phyloP scores from a whole-genome alignment of 2,797 vertebrate species.

The Sandelia bainsii region DNA sequence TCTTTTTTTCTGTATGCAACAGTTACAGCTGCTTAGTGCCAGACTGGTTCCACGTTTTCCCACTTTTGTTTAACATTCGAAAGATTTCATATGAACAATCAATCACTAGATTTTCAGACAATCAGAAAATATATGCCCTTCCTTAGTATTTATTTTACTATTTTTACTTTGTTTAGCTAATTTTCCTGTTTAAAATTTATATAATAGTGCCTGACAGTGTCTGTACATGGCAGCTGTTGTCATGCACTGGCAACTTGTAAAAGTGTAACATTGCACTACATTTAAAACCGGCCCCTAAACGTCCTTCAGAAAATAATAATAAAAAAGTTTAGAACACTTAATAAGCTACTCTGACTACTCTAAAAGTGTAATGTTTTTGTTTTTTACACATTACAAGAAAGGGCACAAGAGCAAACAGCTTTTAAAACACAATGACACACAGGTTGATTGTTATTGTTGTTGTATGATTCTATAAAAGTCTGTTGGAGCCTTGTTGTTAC shows the following conservation, averaged over 20 bases:
- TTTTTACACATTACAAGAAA: background rate
- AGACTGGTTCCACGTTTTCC: background rate
- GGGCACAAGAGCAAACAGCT: background rate
- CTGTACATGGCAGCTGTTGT: constrained; percentile 18
- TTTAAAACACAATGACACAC: background rate
- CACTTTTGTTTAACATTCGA: background rate
- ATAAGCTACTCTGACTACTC: too few species aligned
- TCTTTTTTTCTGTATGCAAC: background rate
- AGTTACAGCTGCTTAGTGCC: background rate
- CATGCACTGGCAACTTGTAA: background rate
- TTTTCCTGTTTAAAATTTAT: background rate
- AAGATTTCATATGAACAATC: background rate
- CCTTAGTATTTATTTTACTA: background rate
- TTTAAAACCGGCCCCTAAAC: background rate
- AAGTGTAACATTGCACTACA: background rate
- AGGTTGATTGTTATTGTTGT: background rate
- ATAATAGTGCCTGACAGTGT: background rate
- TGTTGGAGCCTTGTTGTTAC: constrained; percentile 72
- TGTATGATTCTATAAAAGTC: background rate
- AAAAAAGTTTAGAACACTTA: too few species aligned
- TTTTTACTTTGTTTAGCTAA: background rate
- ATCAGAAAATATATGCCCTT: background rate
- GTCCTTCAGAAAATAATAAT: too few species aligned
- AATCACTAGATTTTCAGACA: background rate
- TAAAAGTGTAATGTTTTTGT: background rate